A percentile compares a stretch with the other conserved stretches of the same genome.
phyloP scores from a whole-genome alignment of 2,888 invertebrate genomes.

The Fissipunctia ypsillon region DNA sequence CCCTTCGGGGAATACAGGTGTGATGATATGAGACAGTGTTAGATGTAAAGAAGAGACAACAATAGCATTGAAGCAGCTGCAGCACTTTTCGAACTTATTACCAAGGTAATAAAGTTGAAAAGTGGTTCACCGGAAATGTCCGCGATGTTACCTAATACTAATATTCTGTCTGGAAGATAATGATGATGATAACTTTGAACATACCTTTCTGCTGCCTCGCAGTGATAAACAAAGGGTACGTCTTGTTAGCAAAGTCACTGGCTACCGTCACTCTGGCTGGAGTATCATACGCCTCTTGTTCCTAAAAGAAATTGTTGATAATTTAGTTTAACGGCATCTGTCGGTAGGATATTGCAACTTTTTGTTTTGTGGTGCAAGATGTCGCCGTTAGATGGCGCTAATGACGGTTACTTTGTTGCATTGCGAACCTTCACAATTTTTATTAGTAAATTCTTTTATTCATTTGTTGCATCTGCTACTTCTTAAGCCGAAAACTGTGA shows the following conservation, averaged over 20 bases:
- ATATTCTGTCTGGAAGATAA: neutral
- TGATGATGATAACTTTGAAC: neutral
- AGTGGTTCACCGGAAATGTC: too few species aligned
- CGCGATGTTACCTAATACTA: too few species aligned
- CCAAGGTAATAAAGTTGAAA: too few species aligned
- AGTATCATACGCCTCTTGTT: slow-evolving; percentile 77
- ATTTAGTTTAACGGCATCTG: slow-evolving; percentile 37
- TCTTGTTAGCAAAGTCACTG: slow-evolving; percentile 87
- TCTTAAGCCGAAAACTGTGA: neutral
- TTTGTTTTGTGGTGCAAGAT: fast-evolving
- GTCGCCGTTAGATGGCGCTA: slow-evolving; percentile 6
- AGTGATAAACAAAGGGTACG: slow-evolving; percentile 93
- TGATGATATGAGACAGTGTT: too few species aligned
- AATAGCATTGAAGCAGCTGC: too few species aligned
- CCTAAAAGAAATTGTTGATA: slow-evolving; percentile 67
- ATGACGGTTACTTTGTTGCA: neutral
- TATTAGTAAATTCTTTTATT: too few species aligned
- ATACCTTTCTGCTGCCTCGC: slow-evolving; percentile 92
- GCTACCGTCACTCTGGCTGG: slow-evolving; percentile 87
- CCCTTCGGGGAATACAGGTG: too few species aligned
- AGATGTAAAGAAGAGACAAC: too few species aligned
- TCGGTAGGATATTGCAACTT: neutral
- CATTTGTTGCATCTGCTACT: neutral
- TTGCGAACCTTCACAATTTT: too few species aligned
- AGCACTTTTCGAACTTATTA: too few species aligned